Base-by-base conservation (phyloP, 2,888 invertebrate genomes). In the Chromoteleia sp. region DNA sequence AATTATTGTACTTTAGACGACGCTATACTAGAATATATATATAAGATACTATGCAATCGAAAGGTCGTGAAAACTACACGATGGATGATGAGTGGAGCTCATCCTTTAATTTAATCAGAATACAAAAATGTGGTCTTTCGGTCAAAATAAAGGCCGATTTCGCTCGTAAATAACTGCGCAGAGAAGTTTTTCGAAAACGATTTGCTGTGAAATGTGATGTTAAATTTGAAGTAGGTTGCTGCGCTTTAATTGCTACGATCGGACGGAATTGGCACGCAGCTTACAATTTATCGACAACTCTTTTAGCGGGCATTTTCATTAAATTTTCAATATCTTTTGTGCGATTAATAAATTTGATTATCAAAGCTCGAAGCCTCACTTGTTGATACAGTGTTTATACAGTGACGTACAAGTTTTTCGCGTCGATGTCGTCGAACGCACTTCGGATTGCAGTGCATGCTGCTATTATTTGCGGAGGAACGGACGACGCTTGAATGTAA, bases 381-480 rank as follows among this genome's bases (percentile, higher is more conserved):
- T n/a, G n/a, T n/a, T n/a, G n/a, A n/a, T n/a, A n/a, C n/a, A n/a
- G n/a, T n/a, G n/a, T n/a, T n/a, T n/a, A n/a, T n/a, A n/a, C n/a
- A n/a, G n/a, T n/a, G n/a, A n/a, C n/a, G n/a, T n/a, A n/a, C n/a
- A n/a, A n/a, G n/a, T n/a, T n/a, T 33, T 33, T 33, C 33, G 33
- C 10, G 33, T 33, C 8, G 4, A 10, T 10, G 39, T 12, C 12
- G 39, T 1, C 15, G 41, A 58, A 45, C 8, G 17, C 45, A 33
- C 45, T 61, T 45, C 33, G n/a, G 36, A 12, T 50, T 39, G 25
- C 56, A 25, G 33, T 15, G 59, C 41, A 59, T 21, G 50, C 17
- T 12, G n/a, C 6, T 39, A 59, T 73, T 61, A 17, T 59, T 71
- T 50, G 59, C 59, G 14, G 30, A 61, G 52, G 25, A 73, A 59